Evolutionary conservation across 1,140 invertebrate genomes (phyloP).

Genomic region (Calliopsis andreniformis): DNA sequence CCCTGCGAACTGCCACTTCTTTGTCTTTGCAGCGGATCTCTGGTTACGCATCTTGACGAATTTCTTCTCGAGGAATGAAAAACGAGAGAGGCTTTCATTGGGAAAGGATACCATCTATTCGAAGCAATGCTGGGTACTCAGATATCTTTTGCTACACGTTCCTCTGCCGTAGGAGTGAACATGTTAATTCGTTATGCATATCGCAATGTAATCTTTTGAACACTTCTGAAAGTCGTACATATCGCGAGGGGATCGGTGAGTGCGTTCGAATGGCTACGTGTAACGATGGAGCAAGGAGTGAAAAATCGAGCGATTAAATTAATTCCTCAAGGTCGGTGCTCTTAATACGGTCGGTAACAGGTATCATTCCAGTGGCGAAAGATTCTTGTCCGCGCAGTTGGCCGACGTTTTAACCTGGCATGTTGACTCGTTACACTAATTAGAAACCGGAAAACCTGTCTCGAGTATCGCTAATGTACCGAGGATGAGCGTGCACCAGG

Average conservation of each 20-base stretch:
- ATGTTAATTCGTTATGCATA: too few relatives aligned
- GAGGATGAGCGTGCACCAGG: constrained; percentile 5
- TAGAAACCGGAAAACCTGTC: constrained; percentile 31
- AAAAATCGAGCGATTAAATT: constrained; percentile 29
- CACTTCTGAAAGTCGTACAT: too few relatives aligned
- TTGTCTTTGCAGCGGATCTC: neutral
- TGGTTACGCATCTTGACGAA: neutral
- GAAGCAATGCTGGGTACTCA: too few relatives aligned
- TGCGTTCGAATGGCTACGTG: too few relatives aligned
- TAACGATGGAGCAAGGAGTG: too few relatives aligned
- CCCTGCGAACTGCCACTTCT: neutral
- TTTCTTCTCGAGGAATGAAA: constrained; percentile 1
- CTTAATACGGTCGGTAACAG: constrained; percentile 28
- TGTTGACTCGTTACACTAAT: constrained; percentile 54
- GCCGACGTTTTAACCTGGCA: constrained; percentile 34
- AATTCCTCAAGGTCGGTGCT: constrained; percentile 22
- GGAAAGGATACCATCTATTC: too few relatives aligned
- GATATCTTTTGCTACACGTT: too few relatives aligned
- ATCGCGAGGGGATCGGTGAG: too few relatives aligned
- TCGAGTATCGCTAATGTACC: constrained; percentile 12
- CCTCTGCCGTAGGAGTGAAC: too few relatives aligned
- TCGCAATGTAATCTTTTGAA: too few relatives aligned
- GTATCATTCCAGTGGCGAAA: constrained; percentile 26
- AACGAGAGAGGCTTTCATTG: neutral
- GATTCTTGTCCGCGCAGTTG: constrained; percentile 34